phyloP scores from a whole-genome alignment of 2,113 vertebrate genomes.

The Cavia porcellus region DNA sequence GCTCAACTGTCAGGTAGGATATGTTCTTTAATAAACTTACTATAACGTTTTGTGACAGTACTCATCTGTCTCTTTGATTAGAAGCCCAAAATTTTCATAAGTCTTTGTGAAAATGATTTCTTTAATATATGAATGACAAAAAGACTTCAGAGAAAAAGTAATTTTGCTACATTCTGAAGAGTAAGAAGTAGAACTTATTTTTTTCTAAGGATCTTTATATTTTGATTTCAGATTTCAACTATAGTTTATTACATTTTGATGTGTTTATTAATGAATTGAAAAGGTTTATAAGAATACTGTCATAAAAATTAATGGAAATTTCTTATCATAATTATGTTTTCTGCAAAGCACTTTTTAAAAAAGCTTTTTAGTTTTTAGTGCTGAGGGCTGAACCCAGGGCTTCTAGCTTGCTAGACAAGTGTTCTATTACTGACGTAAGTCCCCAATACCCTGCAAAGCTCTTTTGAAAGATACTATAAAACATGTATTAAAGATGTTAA shows the following conservation, averaged over 20 bases:
- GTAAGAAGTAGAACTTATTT: background rate
- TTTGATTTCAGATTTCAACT: slow-evolving; percentile 28
- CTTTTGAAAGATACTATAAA: background rate
- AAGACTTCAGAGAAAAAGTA: slow-evolving; percentile 32
- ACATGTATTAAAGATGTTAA: background rate
- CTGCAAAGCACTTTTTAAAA: too few relatives aligned
- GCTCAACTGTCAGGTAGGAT: slow-evolving; percentile 85
- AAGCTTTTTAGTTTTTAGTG: too few relatives aligned
- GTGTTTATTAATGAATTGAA: background rate
- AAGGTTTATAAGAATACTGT: background rate
- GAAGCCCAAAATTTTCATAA: background rate
- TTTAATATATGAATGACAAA: slow-evolving; percentile 13
- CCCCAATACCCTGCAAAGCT: background rate
- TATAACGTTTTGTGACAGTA: background rate
- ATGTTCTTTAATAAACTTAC: background rate
- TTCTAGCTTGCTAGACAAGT: too few relatives aligned
- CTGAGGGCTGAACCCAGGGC: too few relatives aligned
- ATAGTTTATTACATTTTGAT: background rate
- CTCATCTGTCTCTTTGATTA: background rate
- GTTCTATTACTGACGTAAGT: too few relatives aligned
- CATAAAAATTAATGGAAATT: background rate
- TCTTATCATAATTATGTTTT: background rate
- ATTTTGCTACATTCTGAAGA: background rate
- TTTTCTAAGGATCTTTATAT: background rate
- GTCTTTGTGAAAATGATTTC: background rate